Percentiles rank a stretch among this genome's conserved stretches.
phyloP scores from a whole-genome alignment of 2,888 invertebrate species.

The Aphrophora alni region DNA sequence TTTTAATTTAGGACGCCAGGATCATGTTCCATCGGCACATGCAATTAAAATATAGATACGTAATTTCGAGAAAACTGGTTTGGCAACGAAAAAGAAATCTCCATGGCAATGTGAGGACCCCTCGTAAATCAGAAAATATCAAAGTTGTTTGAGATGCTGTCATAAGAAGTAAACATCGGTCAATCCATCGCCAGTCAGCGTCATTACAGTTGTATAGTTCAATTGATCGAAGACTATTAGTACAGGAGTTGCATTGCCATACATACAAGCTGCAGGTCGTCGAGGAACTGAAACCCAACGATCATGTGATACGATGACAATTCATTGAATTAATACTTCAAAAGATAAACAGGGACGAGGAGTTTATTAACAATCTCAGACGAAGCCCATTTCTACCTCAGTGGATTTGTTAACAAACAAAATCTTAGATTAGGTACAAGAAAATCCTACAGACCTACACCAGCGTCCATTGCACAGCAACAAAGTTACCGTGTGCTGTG shows the following conservation, averaged over 20 bases:
- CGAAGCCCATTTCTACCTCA: no score
- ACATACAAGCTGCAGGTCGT: background rate
- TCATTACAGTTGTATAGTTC: slow-evolving; percentile 6
- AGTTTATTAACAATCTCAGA: no score
- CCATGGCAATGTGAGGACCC: no score
- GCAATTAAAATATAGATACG: background rate
- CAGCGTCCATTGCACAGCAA: slow-evolving; percentile 46
- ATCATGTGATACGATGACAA: no score
- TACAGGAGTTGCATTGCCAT: background rate
- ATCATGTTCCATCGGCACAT: background rate
- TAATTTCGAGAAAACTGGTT: no score
- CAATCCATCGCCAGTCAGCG: no score
- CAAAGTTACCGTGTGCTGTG: slow-evolving; percentile 48
- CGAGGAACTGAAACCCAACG: background rate
- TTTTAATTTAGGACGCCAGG: background rate
- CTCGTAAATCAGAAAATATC: no score
- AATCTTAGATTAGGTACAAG: slow-evolving; percentile 36
- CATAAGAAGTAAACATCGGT: background rate
- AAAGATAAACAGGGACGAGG: no score
- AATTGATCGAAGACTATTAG: background rate
- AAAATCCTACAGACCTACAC: slow-evolving; percentile 47
- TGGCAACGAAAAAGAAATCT: no score
- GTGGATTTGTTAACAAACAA: background rate
- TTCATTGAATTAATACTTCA: no score
- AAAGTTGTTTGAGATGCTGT: background rate